phyloP scores from a whole-genome alignment of 2,888 invertebrate genomes.

The Tiliacea aurago region DNA sequence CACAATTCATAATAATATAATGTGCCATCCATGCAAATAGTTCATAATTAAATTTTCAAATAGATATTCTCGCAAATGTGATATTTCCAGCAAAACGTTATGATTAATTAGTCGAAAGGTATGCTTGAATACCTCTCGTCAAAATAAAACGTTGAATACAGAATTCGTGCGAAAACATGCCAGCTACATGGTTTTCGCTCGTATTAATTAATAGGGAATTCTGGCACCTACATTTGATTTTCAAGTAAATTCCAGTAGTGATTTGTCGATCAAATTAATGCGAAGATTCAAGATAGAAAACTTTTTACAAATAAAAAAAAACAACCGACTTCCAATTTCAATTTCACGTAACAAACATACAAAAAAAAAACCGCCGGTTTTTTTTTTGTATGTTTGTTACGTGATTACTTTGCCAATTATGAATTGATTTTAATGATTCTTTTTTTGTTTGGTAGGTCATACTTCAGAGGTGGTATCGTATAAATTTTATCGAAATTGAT shows the following conservation, averaged over 20 bases:
- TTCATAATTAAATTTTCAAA: constrained; percentile 17
- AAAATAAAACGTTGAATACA: constrained; percentile 56
- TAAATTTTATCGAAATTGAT: too few relatives aligned
- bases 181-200: constrained; percentile 36
- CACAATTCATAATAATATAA: constrained; percentile 3
- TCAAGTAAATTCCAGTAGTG: constrained; percentile 43
- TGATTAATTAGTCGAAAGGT: constrained; percentile 53
- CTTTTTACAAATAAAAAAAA: too few relatives aligned
- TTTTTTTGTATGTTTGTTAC: too few relatives aligned
- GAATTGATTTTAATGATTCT: too few relatives aligned
- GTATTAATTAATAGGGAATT: constrained; percentile 45
- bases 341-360: too few relatives aligned
- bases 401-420: too few relatives aligned
- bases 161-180: constrained; percentile 46
- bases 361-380: too few relatives aligned
- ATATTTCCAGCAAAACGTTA: constrained; percentile 33
- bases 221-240: constrained; percentile 50
- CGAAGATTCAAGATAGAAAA: constrained; percentile 34
- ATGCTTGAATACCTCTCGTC: constrained; percentile 43
- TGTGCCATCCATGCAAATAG: neutral
- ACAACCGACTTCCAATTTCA: too few relatives aligned
- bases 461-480: too few relatives aligned
- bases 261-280: constrained; percentile 54
- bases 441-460: too few relatives aligned
- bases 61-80: constrained; percentile 25